Base-by-base conservation (phyloP, 2,888 invertebrate genomes). In the Agrotis segetum region DNA sequence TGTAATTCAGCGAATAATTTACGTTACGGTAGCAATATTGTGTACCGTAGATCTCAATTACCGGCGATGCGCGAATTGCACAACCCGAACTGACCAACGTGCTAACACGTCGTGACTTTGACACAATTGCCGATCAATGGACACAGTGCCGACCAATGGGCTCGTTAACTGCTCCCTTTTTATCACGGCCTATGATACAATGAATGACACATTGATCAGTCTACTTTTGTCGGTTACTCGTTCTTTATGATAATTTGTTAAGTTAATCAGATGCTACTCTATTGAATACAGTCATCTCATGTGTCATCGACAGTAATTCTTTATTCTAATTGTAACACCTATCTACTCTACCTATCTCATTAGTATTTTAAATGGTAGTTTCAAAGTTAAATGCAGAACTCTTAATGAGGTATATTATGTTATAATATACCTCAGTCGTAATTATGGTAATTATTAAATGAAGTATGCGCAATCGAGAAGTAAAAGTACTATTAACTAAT, bases 61-160 rank as follows among this genome's bases (percentile, higher is more conserved):
- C 87, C 88, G 83, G 64, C 84, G 89, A 89, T 88, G 90, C 88
- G 91, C 88, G 81, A 90, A 89, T 94, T 95, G 91, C 92, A 90
- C 92, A 93, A 92, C 87, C 84, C 75, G 74, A 92, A 88, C 85
- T 83, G 83, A 88, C 86, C 91, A 88, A 90, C 94, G 92, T 91
- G 93, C 90, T 91, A 91, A 91, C 92, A 92, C 92, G 91, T 94
- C 90, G 92, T 93, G 95, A 93, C 96, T 95, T 95, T 95, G 95
- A 95, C 96, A 95, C 91, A 92, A 92, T 94, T 95, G 85, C 79
- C 86, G 90, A 92, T 93, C 92, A 93, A 93, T 92, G 91, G 89
- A 89, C 90, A 89, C 83, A 84, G 84, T 83, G 83, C 77, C 85
- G 87, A 83, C 87, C 77, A 85, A 88, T 85, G 69, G 61, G 75